Percentiles rank a stretch among this genome's conserved stretches.
phyloP scores from a whole-genome alignment of 2,113 vertebrate species.

The Uria lomvia region DNA sequence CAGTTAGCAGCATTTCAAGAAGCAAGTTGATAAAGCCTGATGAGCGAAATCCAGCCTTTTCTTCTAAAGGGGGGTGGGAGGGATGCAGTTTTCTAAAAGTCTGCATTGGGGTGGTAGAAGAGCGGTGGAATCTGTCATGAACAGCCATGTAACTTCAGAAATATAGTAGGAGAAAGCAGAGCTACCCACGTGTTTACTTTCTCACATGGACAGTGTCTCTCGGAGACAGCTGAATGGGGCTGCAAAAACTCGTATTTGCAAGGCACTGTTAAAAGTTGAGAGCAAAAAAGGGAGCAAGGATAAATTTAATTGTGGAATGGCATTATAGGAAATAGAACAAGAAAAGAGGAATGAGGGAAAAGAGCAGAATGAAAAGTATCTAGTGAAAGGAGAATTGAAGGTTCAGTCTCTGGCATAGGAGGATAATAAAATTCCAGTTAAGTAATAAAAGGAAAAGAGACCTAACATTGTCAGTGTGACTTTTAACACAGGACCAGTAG shows the following conservation, averaged over 20 bases:
- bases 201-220: background rate
- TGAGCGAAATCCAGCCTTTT: background rate
- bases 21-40: background rate
- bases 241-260: background rate
- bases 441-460: background rate
- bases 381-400: background rate
- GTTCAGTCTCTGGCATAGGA: background rate
- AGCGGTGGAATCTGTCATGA: background rate
- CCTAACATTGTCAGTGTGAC: background rate
- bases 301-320: background rate
- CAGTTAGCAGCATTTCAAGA: background rate
- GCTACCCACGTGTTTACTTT: fast-evolving
- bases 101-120: background rate
- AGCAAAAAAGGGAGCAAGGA: background rate
- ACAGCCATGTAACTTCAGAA: background rate
- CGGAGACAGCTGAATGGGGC: background rate
- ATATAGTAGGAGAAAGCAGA: background rate
- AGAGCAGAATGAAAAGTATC: background rate
- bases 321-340: background rate
- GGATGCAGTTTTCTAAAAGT: background rate
- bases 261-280: background rate
- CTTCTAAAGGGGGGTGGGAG: background rate
- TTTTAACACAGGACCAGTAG: background rate
- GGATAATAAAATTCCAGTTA: background rate
- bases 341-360: background rate